Evolutionary conservation across 1,140 invertebrate genomes (phyloP).

Genomic region (Palaemon carinicauda): DNA sequence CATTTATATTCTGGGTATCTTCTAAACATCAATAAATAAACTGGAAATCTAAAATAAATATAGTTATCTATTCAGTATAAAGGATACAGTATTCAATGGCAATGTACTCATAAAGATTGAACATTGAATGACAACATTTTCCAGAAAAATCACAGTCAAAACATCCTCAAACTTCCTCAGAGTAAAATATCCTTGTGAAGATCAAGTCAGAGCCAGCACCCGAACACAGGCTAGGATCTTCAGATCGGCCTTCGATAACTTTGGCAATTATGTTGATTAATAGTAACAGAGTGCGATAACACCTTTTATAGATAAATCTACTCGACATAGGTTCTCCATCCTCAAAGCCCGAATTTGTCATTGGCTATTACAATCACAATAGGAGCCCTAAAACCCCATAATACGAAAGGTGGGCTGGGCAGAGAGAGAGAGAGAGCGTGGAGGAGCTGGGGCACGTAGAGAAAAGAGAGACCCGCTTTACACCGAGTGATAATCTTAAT

Average conservation of each 20-base stretch:
- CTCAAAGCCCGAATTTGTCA: conserved; percentile 50
- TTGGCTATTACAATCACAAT: conserved; percentile 50
- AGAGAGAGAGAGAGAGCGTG: neutral
- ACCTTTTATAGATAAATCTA: conserved; percentile 45
- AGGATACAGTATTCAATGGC: no score
- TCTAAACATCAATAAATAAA: no score
- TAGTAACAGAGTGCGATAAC: conserved; percentile 42
- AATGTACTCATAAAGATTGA: neutral
- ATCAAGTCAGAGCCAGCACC: neutral
- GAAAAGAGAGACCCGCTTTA: neutral
- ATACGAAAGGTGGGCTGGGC: neutral
- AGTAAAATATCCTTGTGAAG: neutral
- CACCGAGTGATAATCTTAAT: conserved; percentile 37
- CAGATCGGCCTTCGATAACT: conserved; percentile 29
- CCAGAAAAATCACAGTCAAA: neutral
- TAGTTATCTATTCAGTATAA: no score
- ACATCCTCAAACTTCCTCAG: neutral
- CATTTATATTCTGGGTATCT: no score
- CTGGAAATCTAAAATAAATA: no score
- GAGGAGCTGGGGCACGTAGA: neutral
- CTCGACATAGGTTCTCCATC: conserved; percentile 14
- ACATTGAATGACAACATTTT: neutral
- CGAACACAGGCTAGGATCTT: conserved; percentile 12
- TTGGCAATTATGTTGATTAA: conserved; percentile 50
- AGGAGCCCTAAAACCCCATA: conserved; percentile 39